Base-by-base conservation (phyloP, 2,113 vertebrate genomes). In the Cottus gobio region DNA sequence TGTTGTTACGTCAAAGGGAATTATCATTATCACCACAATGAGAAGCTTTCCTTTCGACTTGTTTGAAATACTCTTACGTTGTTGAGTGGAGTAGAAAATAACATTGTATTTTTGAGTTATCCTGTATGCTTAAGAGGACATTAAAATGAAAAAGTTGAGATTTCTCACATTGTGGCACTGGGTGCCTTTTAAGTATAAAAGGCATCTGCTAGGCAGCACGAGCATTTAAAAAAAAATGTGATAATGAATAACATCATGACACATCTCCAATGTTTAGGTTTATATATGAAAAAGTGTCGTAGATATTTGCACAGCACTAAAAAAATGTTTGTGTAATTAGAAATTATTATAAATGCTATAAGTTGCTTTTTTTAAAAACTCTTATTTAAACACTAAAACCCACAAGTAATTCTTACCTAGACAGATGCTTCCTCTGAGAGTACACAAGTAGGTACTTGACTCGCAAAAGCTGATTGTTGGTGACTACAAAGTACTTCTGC, bases 401-500 rank as follows among this genome's bases (percentile, higher is more conserved):
- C 10, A 60, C 36, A 68, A 15, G n/a, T 36, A 31, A 11, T 15
- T 82, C 95, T 95, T 85, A 99, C 98, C 97, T 96, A 85, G 91
- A 89, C 83, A 95, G 94, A 52, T 94, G 94, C 65, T 94, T 96
- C 83, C 95, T 97, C 92, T 97, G 96, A 2, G 98, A 97, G 92
- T 99, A 99, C 8, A 99, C 96, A 10, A 99, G 92, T 77, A 99
- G 93, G 90, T 98, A 99, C 89, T 97, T 98, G 81, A 99, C 97
- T 76, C 98, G 93, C 74, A 99, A 85, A 66, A 99, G 96, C 94
- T 99, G 96, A 83, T 99, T 98, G 86, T 99, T 99, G 87, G 97
- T 99, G 86, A 99, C 98, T 34, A 99, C 96, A 2, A 99, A 99
- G 91, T 99, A 99, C 66, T 98, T 99, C 85, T 98, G 96, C 2